phyloP scores from a whole-genome alignment of 1,140 invertebrate species.

The Colletes latitarsis region DNA sequence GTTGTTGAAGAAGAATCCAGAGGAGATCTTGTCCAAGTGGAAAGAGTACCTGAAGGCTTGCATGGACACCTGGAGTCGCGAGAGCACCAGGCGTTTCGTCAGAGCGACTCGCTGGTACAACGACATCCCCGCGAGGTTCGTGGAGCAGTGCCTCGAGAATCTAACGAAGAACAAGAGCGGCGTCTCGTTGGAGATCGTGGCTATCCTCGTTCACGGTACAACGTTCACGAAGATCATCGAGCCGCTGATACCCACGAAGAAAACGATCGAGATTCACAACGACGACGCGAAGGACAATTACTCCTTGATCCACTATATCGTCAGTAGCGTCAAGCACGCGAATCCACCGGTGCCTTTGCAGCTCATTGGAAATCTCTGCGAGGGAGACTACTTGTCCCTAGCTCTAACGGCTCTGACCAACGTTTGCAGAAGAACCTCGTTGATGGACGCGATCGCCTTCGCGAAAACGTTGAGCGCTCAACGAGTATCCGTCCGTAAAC shows the following conservation, averaged over 20 bases:
- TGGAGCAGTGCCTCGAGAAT: not conserved
- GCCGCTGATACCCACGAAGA: conserved; percentile 46
- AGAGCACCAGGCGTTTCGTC: conserved; percentile 52
- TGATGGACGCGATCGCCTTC: conserved; percentile 45
- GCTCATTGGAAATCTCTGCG: conserved; percentile 52
- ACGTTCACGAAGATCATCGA: conserved; percentile 55
- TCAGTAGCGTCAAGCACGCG: not conserved
- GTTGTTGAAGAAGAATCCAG: conserved; percentile 58
- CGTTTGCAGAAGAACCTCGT: conserved; percentile 27
- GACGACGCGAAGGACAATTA: conserved; percentile 20
- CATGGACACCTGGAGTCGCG: not conserved
- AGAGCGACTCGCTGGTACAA: conserved; percentile 69
- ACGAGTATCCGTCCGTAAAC: conserved; percentile 66
- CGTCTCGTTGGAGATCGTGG: conserved; percentile 30
- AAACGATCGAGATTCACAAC: conserved; percentile 26
- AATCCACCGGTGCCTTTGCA: conserved; percentile 64
- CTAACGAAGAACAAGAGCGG: not conserved
- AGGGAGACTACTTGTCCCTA: conserved; percentile 59
- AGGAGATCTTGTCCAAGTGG: conserved; percentile 61
- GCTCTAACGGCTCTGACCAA: conserved; percentile 21
- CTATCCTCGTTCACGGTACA: conserved; percentile 53
- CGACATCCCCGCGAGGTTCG: conserved; percentile 70
- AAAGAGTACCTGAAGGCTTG: conserved; percentile 54
- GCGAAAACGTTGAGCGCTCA: conserved; percentile 41
- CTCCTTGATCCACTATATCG: not conserved